A percentile compares a stretch with the other conserved stretches of the same genome.
phyloP scores from a whole-genome alignment of 1,140 invertebrate species.

The Drosophila mauritiana region DNA sequence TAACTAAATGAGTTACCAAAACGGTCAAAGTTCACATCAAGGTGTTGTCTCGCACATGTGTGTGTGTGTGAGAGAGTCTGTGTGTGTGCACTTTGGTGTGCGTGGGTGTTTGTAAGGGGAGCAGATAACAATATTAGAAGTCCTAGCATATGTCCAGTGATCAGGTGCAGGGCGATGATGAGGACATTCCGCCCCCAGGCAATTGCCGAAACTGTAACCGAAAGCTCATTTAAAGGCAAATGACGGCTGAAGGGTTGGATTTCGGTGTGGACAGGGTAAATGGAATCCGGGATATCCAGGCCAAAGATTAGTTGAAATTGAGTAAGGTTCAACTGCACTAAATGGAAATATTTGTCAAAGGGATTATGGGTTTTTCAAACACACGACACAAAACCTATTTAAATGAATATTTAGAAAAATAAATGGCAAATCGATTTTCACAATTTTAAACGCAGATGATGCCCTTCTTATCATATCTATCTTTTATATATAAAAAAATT shows the following conservation, averaged over 20 bases:
- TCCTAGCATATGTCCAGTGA: slow-evolving; percentile 56
- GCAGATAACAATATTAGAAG: slow-evolving; percentile 57
- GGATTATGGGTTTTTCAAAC: background rate
- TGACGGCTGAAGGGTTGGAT: slow-evolving; percentile 9
- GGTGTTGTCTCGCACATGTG: slow-evolving; percentile 50
- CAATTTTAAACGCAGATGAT: too few relatives aligned
- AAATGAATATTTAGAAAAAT: background rate
- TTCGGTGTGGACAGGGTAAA: slow-evolving; percentile 4
- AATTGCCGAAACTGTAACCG: slow-evolving; percentile 50
- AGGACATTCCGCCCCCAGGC: slow-evolving; percentile 51
- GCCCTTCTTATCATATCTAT: too few relatives aligned
- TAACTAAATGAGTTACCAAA: slow-evolving; percentile 80
- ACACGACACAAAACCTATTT: background rate
- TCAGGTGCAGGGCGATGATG: slow-evolving; percentile 27
- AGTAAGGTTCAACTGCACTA: slow-evolving; percentile 29
- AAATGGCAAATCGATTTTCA: background rate
- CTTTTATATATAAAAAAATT: too few relatives aligned
- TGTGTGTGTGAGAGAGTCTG: slow-evolving; percentile 12
- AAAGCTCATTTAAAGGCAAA: slow-evolving; percentile 49
- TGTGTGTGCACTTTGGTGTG: slow-evolving; percentile 28
- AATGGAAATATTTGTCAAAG: slow-evolving; percentile 23
- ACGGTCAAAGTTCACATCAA: slow-evolving; percentile 77
- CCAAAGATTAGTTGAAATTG: slow-evolving; percentile 45
- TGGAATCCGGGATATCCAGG: slow-evolving; percentile 32
- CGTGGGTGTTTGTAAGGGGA: slow-evolving; percentile 37